These are phyloP conservation scores for Macroramphosus scolopax DNA, from an alignment of 2,797 vertebrate genomes.

Conservation along the genomic window DNA sequence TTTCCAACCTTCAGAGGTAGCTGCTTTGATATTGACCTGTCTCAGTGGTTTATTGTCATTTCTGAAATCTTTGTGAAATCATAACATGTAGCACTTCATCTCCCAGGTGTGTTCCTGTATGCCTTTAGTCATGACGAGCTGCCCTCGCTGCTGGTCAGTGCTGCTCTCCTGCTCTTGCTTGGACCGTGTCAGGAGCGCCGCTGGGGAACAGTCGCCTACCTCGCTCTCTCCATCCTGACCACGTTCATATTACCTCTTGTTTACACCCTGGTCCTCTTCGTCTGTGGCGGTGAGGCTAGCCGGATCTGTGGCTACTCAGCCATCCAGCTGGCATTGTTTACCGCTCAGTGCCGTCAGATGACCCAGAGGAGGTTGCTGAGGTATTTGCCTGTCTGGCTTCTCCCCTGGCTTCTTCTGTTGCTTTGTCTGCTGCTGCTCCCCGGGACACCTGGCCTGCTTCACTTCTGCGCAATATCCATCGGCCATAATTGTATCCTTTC, in stretches of 20 bases:
- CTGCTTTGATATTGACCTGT: background rate
- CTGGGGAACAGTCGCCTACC: constrained; percentile 82
- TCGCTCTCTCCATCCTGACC: constrained; percentile 76
- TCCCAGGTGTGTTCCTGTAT: constrained; percentile 81
- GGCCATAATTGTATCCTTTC: constrained; percentile 91
- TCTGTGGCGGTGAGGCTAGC: constrained; percentile 69
- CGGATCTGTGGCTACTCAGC: constrained; percentile 82
- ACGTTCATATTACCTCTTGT: constrained; percentile 70
- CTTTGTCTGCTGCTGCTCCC: constrained; percentile 75
- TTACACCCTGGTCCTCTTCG: constrained; percentile 79
- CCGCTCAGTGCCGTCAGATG: constrained; percentile 75
- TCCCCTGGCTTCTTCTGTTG: constrained; percentile 81
- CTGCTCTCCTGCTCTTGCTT: constrained; percentile 73
- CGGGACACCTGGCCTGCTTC: constrained; percentile 79
- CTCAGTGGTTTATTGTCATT: background rate
- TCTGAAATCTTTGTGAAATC: background rate
- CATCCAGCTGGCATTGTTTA: constrained; percentile 81
- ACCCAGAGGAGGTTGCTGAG: constrained; percentile 60
- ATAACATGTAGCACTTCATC: background rate
- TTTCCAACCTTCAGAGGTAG: constrained; percentile 77
- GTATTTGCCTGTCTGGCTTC: constrained; percentile 71
- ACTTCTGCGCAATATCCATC: constrained; percentile 83
- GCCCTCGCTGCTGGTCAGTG: constrained; percentile 77
- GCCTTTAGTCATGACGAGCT: constrained; percentile 80
- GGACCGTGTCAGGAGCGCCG: constrained; percentile 80